Conservation (phyloP, 1,140 invertebrate species). For the Drosophila tsacasi region DNA sequence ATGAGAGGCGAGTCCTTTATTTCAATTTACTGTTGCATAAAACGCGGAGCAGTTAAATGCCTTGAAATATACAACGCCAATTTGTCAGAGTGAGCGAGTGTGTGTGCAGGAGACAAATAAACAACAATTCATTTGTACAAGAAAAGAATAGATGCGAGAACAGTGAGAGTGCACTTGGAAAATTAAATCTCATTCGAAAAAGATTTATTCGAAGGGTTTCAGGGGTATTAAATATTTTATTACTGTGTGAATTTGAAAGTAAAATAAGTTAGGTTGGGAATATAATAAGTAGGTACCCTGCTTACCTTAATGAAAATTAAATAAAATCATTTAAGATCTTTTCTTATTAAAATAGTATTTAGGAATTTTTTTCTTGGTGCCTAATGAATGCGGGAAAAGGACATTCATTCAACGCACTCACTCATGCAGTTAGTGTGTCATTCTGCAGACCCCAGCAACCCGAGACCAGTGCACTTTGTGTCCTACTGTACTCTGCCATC, state of each 20-base stretch:
- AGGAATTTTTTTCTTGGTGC: constrained; percentile 6
- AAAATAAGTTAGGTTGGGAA: neutral
- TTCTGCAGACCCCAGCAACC: constrained; percentile 31
- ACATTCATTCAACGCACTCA: constrained; percentile 68
- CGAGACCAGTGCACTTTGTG: constrained; percentile 34
- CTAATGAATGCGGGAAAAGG: constrained; percentile 6
- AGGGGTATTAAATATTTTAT: neutral
- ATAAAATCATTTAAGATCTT: neutral
- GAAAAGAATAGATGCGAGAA: constrained; percentile 18
- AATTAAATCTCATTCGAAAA: constrained; percentile 1
- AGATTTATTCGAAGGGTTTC: neutral
- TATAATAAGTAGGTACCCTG: neutral
- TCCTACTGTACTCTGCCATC: constrained; percentile 52
- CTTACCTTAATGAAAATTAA: neutral
- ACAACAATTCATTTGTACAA: constrained; percentile 73
- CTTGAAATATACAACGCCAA: constrained; percentile 56
- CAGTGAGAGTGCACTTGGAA: constrained; percentile 14
- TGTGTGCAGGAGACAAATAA: constrained; percentile 61
- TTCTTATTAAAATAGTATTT: neutral
- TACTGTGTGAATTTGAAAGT: neutral
- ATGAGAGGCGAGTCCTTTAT: constrained; percentile 52
- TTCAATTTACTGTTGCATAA: constrained; percentile 74
- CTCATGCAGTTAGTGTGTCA: constrained; percentile 76
- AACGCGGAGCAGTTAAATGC: constrained; percentile 63
- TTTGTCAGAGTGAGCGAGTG: constrained; percentile 53